These are phyloP conservation scores for Dryobotodes eremita DNA, from an alignment of 2,888 invertebrate genomes.

Conservation along the genomic window DNA sequence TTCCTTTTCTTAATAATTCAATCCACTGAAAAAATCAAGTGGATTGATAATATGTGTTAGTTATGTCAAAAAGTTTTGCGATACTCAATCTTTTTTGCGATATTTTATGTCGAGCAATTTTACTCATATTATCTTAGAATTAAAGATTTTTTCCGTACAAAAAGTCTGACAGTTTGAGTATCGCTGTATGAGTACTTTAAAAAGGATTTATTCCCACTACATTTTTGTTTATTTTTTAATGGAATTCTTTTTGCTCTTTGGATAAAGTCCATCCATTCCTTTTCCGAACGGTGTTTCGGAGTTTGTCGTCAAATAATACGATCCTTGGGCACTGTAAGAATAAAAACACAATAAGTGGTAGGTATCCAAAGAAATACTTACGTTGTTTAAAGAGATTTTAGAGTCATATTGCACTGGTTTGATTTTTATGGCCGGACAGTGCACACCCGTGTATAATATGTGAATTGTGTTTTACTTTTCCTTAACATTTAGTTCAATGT, in stretches of 20 bases:
- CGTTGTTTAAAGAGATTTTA: neutral
- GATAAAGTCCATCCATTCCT: conserved; percentile 85
- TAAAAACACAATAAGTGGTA: conserved; percentile 3
- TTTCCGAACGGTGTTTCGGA: conserved; percentile 85
- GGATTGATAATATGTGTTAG: conserved; percentile 23
- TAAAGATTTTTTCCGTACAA: conserved; percentile 5
- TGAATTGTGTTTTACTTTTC: neutral
- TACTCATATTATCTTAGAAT: neutral
- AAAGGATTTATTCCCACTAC: neutral
- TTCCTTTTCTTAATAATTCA: neutral
- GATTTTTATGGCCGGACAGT: neutral
- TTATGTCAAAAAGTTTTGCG: neutral
- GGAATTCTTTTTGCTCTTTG: conserved; percentile 79
- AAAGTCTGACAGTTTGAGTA: conserved; percentile 22
- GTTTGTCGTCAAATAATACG: conserved; percentile 87
- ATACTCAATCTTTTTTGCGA: conserved; percentile 21
- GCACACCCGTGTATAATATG: neutral
- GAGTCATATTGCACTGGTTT: too few relatives aligned
- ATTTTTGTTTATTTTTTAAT: conserved; percentile 64
- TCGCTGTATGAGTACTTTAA: conserved; percentile 9
- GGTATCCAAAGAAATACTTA: neutral
- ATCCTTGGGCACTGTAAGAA: conserved; percentile 85
- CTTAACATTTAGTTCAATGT: neutral
- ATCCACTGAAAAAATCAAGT: conserved; percentile 23
- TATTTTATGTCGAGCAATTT: neutral